Conservation (phyloP, 2,888 invertebrate species). For the Ophion costatus region DNA sequence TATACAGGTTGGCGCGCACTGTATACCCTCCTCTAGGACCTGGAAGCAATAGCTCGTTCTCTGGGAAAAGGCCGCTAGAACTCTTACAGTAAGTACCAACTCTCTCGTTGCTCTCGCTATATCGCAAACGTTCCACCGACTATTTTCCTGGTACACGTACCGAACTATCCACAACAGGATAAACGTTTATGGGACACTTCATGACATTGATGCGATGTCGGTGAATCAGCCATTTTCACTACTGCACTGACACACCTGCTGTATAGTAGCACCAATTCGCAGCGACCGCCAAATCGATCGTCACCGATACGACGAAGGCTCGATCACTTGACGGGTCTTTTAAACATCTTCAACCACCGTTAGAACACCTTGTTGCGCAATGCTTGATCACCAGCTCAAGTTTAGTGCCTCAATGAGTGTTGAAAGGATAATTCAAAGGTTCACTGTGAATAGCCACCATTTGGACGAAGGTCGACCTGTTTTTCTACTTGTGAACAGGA, state of each 20-base stretch:
- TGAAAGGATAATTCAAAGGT: neutral
- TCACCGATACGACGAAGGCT: slow-evolving; percentile 24
- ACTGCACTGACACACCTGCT: slow-evolving; percentile 31
- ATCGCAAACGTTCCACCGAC: slow-evolving; percentile 59
- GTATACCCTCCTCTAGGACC: slow-evolving; percentile 35
- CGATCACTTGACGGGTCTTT: slow-evolving; percentile 12
- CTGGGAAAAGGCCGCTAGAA: slow-evolving; percentile 60
- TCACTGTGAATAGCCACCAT: neutral
- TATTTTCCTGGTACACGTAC: slow-evolving; percentile 64
- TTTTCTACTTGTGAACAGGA: neutral
- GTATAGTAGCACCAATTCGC: slow-evolving; percentile 1
- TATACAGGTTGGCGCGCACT: slow-evolving; percentile 25
- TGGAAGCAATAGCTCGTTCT: slow-evolving; percentile 55
- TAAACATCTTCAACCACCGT: neutral
- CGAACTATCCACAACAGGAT: slow-evolving; percentile 50
- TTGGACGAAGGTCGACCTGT: neutral
- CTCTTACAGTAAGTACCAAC: slow-evolving; percentile 56
- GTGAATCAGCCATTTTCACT: slow-evolving; percentile 30
- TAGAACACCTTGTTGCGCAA: neutral
- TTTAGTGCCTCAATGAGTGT: neutral
- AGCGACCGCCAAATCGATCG: slow-evolving; percentile 54
- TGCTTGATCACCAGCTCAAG: slow-evolving; percentile 15
- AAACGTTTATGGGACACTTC: slow-evolving; percentile 43
- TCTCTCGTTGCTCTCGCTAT: slow-evolving; percentile 41
- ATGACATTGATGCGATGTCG: slow-evolving; percentile 17